Conservation (phyloP, 2,888 invertebrate genomes). For the Cheilosia scutellata region DNA sequence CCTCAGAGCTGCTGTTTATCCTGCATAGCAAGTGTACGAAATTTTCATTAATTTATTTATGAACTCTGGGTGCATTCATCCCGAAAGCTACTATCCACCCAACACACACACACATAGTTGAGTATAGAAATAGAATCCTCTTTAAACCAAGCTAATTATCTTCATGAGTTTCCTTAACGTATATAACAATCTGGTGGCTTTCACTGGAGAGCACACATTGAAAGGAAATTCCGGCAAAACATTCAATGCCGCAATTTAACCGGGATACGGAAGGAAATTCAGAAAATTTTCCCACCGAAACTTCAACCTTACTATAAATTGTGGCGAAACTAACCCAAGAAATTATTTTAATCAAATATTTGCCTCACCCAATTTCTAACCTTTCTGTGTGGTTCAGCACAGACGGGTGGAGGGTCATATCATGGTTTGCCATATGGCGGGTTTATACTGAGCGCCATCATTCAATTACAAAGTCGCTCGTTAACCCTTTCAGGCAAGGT, state of each 20-base stretch:
- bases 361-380: constrained; percentile 36
- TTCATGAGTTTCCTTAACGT: constrained; percentile 58
- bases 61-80: constrained; percentile 58
- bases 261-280: constrained; percentile 21
- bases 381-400: constrained; percentile 8
- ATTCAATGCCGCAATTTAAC: constrained; percentile 38
- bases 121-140: constrained; percentile 22
- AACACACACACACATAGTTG: background rate
- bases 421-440: constrained; percentile 18
- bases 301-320: constrained; percentile 30
- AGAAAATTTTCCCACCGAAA: constrained; percentile 29
- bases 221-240: constrained; percentile 46
- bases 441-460: constrained; percentile 34
- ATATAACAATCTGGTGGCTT: constrained; percentile 53
- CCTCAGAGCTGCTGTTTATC: constrained; percentile 37
- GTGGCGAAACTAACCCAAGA: constrained; percentile 43
- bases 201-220: constrained; percentile 23
- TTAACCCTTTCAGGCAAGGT: constrained; percentile 9
- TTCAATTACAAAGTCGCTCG: constrained; percentile 53
- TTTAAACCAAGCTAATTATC: constrained; percentile 70
- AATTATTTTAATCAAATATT: constrained; percentile 73
- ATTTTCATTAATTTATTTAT: constrained; percentile 70
- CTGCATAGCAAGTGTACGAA: constrained; percentile 55
- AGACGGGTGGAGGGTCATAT: background rate
- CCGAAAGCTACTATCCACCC: background rate